phyloP scores from a whole-genome alignment of 64 coral and sea anemone genomes.

The Stichodactyla helianthus region DNA sequence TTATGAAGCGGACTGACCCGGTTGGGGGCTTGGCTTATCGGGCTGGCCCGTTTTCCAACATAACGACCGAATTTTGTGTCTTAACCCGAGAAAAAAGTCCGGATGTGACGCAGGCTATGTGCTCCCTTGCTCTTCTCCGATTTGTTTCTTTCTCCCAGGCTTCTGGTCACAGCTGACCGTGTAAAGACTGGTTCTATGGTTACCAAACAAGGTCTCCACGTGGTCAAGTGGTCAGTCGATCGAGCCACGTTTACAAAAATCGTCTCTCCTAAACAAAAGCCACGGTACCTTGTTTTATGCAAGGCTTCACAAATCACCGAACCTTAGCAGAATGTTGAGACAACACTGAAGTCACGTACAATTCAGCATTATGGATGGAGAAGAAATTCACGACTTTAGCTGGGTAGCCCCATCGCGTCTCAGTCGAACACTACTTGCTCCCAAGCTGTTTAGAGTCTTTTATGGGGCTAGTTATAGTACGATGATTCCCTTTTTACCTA shows the following conservation, averaged over 20 bases:
- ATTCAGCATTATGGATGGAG: neutral
- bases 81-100: no score
- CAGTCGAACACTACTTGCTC: slow-evolving; percentile 60
- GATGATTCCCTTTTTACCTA: slow-evolving; percentile 74
- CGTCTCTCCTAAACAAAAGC: slow-evolving; percentile 2
- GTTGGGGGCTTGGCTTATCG: no score
- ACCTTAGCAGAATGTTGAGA: slow-evolving; percentile 12
- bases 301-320: slow-evolving; percentile 4
- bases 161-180: no score
- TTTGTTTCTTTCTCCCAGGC: no score
- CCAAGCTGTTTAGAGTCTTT: slow-evolving; percentile 81
- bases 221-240: neutral
- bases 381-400: slow-evolving; percentile 40
- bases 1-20: no score
- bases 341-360: neutral
- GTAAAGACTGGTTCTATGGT: no score
- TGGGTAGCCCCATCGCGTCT: slow-evolving; percentile 23
- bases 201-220: neutral
- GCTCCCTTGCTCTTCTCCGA: no score
- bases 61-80: no score
- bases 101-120: no score
- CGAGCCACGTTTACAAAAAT: neutral
- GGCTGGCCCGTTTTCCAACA: no score
- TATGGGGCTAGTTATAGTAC: slow-evolving; percentile 56
- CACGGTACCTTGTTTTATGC: neutral